A percentile compares a stretch with the other conserved stretches of the same genome.
phyloP scores from a whole-genome alignment of 2,797 vertebrate species.

The Karalla daura region DNA sequence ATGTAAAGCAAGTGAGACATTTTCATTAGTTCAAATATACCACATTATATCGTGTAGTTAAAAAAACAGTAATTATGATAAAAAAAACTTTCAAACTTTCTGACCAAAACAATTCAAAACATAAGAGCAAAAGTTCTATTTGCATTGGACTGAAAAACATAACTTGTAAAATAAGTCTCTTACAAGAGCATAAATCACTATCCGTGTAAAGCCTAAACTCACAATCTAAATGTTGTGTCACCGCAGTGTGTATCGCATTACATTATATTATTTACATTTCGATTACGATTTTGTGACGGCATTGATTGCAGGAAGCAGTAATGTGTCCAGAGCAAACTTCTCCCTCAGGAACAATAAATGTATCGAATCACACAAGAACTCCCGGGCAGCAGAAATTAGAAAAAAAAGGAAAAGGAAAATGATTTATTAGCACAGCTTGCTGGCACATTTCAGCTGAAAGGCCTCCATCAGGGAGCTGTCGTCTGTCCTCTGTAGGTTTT shows the following conservation, averaged over 20 bases:
- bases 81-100: conserved; percentile 28
- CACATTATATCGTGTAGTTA: background rate
- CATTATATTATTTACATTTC: conserved; percentile 40
- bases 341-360: conserved; percentile 33
- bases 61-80: too few relatives aligned
- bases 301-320: conserved; percentile 45
- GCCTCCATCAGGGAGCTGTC: conserved; percentile 14
- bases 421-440: conserved; percentile 31
- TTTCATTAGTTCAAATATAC: conserved; percentile 9
- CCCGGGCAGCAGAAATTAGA: conserved; percentile 7
- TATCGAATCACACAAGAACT: conserved; percentile 38
- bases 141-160: conserved; percentile 43
- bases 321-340: conserved; percentile 38
- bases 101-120: conserved; percentile 20
- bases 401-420: conserved; percentile 35
- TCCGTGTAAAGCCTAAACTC: conserved; percentile 24
- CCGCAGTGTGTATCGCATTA: conserved; percentile 28
- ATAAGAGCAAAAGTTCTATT: conserved; percentile 31
- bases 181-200: conserved; percentile 45
- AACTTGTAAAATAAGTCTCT: conserved; percentile 10
- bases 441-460: conserved; percentile 34
- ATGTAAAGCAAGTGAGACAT: conserved; percentile 13
- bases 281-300: conserved; percentile 23
- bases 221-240: conserved; percentile 21
- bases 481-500: conserved; percentile 1